Conservation (phyloP, 2,113 vertebrate genomes). For the Falco punctatus region DNA sequence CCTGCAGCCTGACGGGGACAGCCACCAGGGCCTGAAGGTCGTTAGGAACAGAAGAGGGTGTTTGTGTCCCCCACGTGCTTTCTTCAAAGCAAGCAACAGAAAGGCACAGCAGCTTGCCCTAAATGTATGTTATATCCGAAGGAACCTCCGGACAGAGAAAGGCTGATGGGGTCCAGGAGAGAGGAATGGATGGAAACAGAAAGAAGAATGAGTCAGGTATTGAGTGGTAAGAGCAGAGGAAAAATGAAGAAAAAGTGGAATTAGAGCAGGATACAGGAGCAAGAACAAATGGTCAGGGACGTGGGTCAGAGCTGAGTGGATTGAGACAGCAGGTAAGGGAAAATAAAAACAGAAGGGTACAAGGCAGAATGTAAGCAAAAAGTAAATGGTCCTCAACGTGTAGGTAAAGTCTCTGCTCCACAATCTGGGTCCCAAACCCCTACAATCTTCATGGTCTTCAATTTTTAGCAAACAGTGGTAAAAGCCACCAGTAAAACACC, state of each 20-base stretch:
- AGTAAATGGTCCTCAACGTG: background rate
- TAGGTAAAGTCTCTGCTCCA: background rate
- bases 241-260: background rate
- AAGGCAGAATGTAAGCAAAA: conserved; percentile 12
- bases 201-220: background rate
- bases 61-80: background rate
- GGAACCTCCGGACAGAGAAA: background rate
- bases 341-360: background rate
- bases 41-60: background rate
- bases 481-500: background rate
- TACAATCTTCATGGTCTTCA: background rate
- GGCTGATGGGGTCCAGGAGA: background rate
- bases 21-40: background rate
- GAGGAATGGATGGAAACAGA: background rate
- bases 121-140: background rate
- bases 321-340: background rate
- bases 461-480: background rate
- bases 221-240: background rate
- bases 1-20: background rate
- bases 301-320: background rate
- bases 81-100: background rate
- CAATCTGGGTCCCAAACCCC: background rate
- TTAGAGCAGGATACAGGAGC: background rate
- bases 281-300: background rate
- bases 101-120: background rate